Percentiles rank a stretch among this genome's conserved stretches.
Conservation (phyloP, 2,888 invertebrate species). For the Leucophenga montana region DNA sequence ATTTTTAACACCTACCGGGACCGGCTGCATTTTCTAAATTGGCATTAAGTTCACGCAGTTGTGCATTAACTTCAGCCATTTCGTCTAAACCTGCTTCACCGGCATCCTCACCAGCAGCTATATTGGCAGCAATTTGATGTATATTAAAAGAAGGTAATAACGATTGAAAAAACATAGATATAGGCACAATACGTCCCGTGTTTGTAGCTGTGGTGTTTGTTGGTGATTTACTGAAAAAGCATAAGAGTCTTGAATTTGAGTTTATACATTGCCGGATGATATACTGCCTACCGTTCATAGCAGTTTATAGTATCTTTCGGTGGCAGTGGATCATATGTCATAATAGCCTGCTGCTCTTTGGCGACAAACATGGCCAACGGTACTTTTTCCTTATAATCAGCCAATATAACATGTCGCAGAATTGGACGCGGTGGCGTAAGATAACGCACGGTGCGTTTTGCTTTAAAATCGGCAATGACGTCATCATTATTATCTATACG, state of each 20-base stretch:
- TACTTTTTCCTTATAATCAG: conserved; percentile 75
- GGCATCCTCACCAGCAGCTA: conserved; percentile 45
- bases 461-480: conserved; percentile 77
- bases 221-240: conserved; percentile 65
- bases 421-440: conserved; percentile 70
- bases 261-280: background rate
- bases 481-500: conserved; percentile 79
- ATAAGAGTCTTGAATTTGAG: background rate
- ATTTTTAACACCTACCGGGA: conserved; percentile 47
- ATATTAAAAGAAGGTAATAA: conserved; percentile 80
- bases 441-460: conserved; percentile 73
- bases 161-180: conserved; percentile 81
- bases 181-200: conserved; percentile 49
- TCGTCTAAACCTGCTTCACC: conserved; percentile 48
- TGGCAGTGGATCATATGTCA: conserved; percentile 86
- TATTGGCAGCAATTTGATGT: conserved; percentile 43
- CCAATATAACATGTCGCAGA: conserved; percentile 71
- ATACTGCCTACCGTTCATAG: conserved; percentile 75
- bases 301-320: conserved; percentile 83
- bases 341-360: conserved; percentile 74
- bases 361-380: conserved; percentile 71
- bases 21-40: conserved; percentile 58
- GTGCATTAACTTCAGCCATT: conserved; percentile 56
- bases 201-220: conserved; percentile 68
- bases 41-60: conserved; percentile 56